These are phyloP conservation scores for Linurgus olivaceus DNA, from an alignment of 2,797 vertebrate genomes.

Conservation along the genomic window DNA sequence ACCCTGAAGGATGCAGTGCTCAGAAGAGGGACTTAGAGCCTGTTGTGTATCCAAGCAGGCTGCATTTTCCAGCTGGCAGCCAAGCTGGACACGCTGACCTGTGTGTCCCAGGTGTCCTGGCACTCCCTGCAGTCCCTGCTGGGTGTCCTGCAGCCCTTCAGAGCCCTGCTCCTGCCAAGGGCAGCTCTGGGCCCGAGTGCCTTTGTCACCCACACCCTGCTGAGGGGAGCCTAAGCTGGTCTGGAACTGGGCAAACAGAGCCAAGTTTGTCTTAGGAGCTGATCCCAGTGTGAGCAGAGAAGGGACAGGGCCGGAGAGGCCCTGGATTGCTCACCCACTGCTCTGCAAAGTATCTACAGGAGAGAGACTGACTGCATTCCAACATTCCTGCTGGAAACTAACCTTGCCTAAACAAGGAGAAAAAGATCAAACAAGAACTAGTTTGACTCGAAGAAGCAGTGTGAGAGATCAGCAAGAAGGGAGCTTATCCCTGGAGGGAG, in stretches of 20 bases:
- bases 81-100: fast-evolving
- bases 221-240: background rate
- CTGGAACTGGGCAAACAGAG: background rate
- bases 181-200: background rate
- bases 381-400: background rate
- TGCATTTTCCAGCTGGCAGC: background rate
- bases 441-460: background rate
- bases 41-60: background rate
- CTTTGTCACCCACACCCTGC: background rate
- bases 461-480: background rate
- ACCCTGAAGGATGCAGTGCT: background rate
- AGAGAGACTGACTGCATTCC: background rate
- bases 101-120: fast-evolving
- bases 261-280: background rate
- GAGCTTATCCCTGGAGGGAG: background rate
- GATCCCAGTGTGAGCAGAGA: background rate
- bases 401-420: background rate
- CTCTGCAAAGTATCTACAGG: background rate
- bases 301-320: background rate
- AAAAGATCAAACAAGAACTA: background rate
- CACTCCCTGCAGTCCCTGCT: fast-evolving
- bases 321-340: background rate
- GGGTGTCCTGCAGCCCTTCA: background rate
- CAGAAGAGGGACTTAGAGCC: background rate
- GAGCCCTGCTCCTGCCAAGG: background rate